Base-by-base conservation (phyloP, 2,797 vertebrate genomes). In the Mus minutoides region DNA sequence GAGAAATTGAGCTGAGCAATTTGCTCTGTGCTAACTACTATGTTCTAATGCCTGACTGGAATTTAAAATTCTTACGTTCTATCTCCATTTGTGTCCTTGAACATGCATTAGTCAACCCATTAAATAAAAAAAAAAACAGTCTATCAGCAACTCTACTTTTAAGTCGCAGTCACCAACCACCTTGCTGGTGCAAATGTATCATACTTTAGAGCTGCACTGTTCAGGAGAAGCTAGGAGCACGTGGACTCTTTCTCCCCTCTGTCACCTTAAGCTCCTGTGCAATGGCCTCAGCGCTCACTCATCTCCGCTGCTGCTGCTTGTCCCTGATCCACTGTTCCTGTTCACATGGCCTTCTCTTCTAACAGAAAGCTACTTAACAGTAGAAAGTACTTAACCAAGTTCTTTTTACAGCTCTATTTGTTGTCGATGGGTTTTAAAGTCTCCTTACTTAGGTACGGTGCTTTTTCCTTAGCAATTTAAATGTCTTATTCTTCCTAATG, bases 1-100 rank as follows among this genome's bases (percentile, higher is more conserved):
- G 19, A 84, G 88, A 97, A 94, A 93, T 31, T 58, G 69, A 90
- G 80, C 56, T 91, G 64, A 90, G 34, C 58, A 90, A 77, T 84
- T 83, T 92, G 79, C 29, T 92, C 56, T n/a, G 71, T 21, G 5
- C 64, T 93, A 94, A 91, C 64, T 75, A 60, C 52, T 78, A 4
- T 62, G 40, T 43, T 96, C 56, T 75, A 90, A 19, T 79, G 49
- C 26, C 62, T 67, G 14, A 87, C 3, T 40, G 21, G 9, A 29
- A 88, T 67, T 75, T 84, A 46, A 90, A 73, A 84, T 88, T 93
- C 76, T 94, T 92, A 37, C 82, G 77, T 86, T 94, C 17, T 62
- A 58, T 75, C 46, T 90, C 19, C 46, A 80, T 43, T 64, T 87
- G 21, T 52, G 94, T 79, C 67, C 82, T 69, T 95, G 88, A 88